Conservation (phyloP, 2,113 vertebrate species). For the Zapus hudsonius region DNA sequence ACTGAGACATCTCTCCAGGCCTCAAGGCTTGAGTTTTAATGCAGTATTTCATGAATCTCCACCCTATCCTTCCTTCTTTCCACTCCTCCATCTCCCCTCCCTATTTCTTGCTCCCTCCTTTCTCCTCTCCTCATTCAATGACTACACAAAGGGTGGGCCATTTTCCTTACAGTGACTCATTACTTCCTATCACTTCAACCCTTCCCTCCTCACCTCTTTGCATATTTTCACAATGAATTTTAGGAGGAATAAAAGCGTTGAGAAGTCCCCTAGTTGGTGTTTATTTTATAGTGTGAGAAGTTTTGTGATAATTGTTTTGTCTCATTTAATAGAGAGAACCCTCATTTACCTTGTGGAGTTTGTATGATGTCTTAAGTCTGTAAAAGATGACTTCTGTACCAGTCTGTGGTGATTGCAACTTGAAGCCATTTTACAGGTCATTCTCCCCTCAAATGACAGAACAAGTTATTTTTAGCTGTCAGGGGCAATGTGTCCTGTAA, state of each 20-base stretch:
- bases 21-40: not conserved
- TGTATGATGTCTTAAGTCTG: not conserved
- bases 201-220: not conserved
- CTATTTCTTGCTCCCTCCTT: not conserved
- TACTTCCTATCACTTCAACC: fast-evolving
- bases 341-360: not conserved
- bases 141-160: too few relatives aligned
- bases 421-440: not conserved
- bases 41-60: not conserved
- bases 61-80: not conserved
- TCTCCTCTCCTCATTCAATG: too few relatives aligned
- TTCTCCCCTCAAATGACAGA: conserved; percentile 20
- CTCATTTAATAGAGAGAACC: not conserved
- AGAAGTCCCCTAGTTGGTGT: not conserved
- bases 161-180: not conserved
- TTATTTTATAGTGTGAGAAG: not conserved
- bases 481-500: not conserved
- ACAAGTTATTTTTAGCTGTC: conserved; percentile 32
- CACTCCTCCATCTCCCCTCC: too few relatives aligned
- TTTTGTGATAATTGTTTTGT: not conserved
- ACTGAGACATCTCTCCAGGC: too few relatives aligned
- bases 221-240: not conserved
- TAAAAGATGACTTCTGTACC: not conserved
- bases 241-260: not conserved
- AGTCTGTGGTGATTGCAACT: not conserved